Evolutionary conservation across 2,113 vertebrate species (phyloP), one percentile per base, ranked within the genome.

Genomic region (Pelvicachromis taeniatus): DNA sequence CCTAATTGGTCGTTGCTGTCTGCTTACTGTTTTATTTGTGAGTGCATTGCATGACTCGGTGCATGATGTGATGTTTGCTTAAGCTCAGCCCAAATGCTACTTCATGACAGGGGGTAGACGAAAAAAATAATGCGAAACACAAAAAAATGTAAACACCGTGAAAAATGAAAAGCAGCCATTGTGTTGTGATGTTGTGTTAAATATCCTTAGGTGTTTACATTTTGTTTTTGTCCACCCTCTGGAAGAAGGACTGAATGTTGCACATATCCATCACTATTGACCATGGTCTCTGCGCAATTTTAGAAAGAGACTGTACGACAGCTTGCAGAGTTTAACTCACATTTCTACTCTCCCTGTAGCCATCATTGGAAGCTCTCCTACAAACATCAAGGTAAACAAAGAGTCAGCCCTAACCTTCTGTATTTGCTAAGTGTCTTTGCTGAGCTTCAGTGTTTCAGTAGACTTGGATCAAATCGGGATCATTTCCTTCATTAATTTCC

Each of bases 331-430:
- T 92, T 96, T 94, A 95, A 95, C 86, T 31, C 91, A 42, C 70
- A 81, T 93, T 88, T 96, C n/a, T 95, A 87, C 95, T 93, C 86
- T 93, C 88, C 91, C 89, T 90, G 38, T 94, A 96, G 96, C 95
- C 87, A 82, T 94, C 95, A 82, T 88, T 91, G 84, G 91, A 70
- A 19, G 29, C 77, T 81, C 75, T 93, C 82, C 90, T 91, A 81
- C 92, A 90, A 58, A 61, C 81, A 83, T 84, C 91, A 95, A 96
- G 95, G 95, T 96, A 96, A 96, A 94, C 65, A 78, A 73, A 9
- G 48, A 81, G 45, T 78, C 13, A 53, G 68, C 19, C 13, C 42
- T 68, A 31, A 88, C 42, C 2, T 13, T 54, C 14, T 77, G 33
- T 87, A 23, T 82, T 59, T 50, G 23, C 23, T 82, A 33, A 89